Percentiles rank a stretch among this genome's conserved stretches.
Conservation (phyloP, 1,140 invertebrate genomes). For the Scaptomyza montana region DNA sequence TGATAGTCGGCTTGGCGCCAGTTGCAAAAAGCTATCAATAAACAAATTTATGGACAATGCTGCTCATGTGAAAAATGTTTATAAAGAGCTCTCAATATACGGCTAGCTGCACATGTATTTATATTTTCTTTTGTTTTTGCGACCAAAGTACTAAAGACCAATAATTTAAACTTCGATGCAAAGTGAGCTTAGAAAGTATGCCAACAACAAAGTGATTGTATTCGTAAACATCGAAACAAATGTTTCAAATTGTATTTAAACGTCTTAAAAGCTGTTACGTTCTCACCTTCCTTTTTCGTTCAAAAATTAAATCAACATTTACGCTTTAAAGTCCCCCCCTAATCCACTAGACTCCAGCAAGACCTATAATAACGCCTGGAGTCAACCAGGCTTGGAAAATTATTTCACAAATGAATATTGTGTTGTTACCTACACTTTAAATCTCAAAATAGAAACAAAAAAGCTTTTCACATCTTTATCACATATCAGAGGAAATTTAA, state of each 20-base stretch:
- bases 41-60: conserved; percentile 64
- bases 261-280: too few relatives aligned
- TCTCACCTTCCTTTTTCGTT: not conserved
- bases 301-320: not conserved
- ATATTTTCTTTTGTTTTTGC: conserved; percentile 31
- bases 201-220: not conserved
- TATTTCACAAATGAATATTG: too few relatives aligned
- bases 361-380: too few relatives aligned
- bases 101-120: conserved; percentile 65
- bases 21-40: conserved; percentile 35
- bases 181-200: conserved; percentile 38
- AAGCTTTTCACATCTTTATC: not conserved
- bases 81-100: conserved; percentile 69
- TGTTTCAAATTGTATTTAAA: too few relatives aligned
- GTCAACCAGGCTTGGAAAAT: too few relatives aligned
- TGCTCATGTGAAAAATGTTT: conserved; percentile 51
- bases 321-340: too few relatives aligned
- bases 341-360: too few relatives aligned
- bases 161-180: conserved; percentile 28
- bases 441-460: not conserved
- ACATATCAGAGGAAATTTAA: conserved; percentile 7
- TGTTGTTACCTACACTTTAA: too few relatives aligned
- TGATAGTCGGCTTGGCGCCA: conserved; percentile 53
- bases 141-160: conserved; percentile 33
- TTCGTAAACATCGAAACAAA: too few relatives aligned